Conservation (phyloP, 2,113 vertebrate species). For the Petroica traversi region DNA sequence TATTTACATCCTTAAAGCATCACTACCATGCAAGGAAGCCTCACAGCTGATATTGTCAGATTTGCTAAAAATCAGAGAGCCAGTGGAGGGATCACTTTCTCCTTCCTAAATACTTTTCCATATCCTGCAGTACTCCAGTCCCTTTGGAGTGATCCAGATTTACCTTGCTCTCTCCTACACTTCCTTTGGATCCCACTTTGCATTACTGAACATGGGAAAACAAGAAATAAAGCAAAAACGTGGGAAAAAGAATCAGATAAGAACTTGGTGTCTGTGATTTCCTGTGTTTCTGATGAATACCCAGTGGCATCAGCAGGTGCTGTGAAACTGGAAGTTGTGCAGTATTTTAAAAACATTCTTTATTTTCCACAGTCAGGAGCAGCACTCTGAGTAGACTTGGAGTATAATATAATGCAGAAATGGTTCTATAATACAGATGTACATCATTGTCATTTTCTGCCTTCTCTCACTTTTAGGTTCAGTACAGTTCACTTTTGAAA, state of each 20-base stretch:
- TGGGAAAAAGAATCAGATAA: background rate
- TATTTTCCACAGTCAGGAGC: background rate
- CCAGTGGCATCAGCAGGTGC: rapidly evolving
- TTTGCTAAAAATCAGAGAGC: background rate
- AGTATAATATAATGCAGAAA: background rate
- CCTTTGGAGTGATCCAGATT: background rate
- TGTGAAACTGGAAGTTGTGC: background rate
- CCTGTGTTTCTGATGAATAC: background rate
- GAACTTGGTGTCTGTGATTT: background rate
- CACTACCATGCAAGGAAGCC: background rate
- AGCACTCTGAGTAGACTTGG: background rate
- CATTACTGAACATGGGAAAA: background rate
- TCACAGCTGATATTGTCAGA: background rate
- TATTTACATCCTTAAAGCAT: background rate
- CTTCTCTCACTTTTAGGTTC: background rate
- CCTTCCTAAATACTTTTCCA: background rate
- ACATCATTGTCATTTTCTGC: rapidly evolving
- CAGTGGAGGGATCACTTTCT: background rate
- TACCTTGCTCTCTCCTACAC: background rate
- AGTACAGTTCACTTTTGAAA: background rate
- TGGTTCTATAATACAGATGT: background rate
- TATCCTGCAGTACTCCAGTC: background rate
- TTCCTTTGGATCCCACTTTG: background rate
- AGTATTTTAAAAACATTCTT: background rate
- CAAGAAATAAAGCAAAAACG: background rate